These are phyloP conservation scores for Phrynosoma blainvillii DNA, from an alignment of 2,113 vertebrate species.

Conservation along the genomic window DNA sequence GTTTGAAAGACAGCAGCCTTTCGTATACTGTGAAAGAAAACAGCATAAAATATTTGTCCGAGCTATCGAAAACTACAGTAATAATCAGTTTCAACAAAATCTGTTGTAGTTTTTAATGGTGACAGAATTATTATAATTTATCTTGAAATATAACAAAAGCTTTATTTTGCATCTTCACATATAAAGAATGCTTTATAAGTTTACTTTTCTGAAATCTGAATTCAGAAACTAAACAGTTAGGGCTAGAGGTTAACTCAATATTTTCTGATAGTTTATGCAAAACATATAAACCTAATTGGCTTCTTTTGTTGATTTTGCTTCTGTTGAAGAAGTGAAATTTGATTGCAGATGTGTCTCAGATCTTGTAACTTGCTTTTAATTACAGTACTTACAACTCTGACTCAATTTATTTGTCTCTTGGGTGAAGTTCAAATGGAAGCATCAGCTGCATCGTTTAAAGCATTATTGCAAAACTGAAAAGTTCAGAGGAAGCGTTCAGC, in stretches of 20 bases:
- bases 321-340: constrained; percentile 11
- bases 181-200: neutral
- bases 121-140: neutral
- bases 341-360: constrained; percentile 4
- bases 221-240: neutral
- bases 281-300: neutral
- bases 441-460: constrained; percentile 5
- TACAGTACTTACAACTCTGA: constrained; percentile 17
- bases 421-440: constrained; percentile 26
- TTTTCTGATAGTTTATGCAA: constrained; percentile 8
- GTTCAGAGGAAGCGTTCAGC: constrained; percentile 30
- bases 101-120: neutral
- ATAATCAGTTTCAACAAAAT: neutral
- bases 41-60: neutral
- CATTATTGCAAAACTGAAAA: constrained; percentile 18
- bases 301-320: constrained; percentile 16
- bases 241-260: neutral
- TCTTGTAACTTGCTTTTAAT: constrained; percentile 29
- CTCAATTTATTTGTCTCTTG: constrained; percentile 11
- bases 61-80: neutral
- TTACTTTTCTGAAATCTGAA: neutral
- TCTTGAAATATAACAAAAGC: neutral
- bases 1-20: neutral
- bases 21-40: neutral
- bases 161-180: neutral